phyloP scores from a whole-genome alignment of 2,888 invertebrate genomes.

The Trichogramma dendrolimi region DNA sequence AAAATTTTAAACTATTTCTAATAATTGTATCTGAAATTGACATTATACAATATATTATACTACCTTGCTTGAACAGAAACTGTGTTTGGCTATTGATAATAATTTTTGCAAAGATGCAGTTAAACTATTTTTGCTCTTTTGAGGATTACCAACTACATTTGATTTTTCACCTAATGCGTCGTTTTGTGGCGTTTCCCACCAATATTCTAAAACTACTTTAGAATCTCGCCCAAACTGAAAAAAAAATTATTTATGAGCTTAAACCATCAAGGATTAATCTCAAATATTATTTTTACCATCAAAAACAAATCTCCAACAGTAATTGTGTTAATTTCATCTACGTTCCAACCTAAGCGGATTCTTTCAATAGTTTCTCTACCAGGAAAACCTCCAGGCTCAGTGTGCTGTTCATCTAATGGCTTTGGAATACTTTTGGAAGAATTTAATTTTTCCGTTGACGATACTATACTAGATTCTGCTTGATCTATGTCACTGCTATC shows the following conservation, averaged over 20 bases:
- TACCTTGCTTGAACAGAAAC: constrained; percentile 51
- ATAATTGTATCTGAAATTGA: neutral
- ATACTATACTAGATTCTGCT: constrained; percentile 51
- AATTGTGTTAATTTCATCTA: constrained; percentile 69
- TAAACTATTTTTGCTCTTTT: constrained; percentile 37
- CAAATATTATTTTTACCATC: constrained; percentile 60
- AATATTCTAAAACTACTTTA: constrained; percentile 73
- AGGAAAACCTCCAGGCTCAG: constrained; percentile 44
- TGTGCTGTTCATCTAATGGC: constrained; percentile 30
- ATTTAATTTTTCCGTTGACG: constrained; percentile 51
- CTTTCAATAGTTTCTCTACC: constrained; percentile 51
- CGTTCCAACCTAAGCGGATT: constrained; percentile 69
- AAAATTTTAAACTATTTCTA: constrained; percentile 10
- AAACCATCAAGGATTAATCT: constrained; percentile 1
- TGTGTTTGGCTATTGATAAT: constrained; percentile 52
- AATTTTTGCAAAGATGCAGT: constrained; percentile 49
- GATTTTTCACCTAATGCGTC: constrained; percentile 30
- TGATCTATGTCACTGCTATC: constrained; percentile 58
- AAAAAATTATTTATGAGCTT: constrained; percentile 4
- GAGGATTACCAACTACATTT: constrained; percentile 24
- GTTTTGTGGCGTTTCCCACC: constrained; percentile 63
- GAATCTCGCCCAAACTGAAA: constrained; percentile 70
- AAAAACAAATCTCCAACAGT: constrained; percentile 87
- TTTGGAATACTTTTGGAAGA: constrained; percentile 31
- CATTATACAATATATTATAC: constrained; percentile 18